Evolutionary conservation across 2,797 vertebrate genomes (phyloP), one percentile per base, ranked within the genome.

Genomic region (Tympanoctomys barrerae): DNA sequence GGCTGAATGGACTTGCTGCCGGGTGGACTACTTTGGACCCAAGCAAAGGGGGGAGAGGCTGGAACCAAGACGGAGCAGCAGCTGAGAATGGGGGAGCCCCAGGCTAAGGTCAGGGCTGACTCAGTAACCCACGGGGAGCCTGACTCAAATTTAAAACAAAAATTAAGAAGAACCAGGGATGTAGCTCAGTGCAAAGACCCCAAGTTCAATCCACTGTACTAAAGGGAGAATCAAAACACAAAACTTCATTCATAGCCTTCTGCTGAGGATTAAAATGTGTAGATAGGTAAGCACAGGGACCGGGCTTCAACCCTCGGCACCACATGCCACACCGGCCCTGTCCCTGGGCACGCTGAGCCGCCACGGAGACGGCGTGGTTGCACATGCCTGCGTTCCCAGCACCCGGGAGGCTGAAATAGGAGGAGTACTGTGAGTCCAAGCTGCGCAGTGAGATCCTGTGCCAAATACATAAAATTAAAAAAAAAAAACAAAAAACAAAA

Each of bases 11-110:
- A 94, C 81, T 91, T 83, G 87, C 36, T 26, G 82, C 87, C 26
- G 94, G 86, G 85, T 96, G n/a, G 77, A 85, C 96, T 62, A 66
- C 84, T 96, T 96, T 42, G 5, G 89, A 61, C 97, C 57, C 22
- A 83, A 77, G 33, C 86, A 81, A 95, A 82, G 62, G 87, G 96
- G 49, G 88, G 89, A 87, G 36, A 68, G 80, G 26, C 33, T 91
- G 96, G 89, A 92, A 92, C 75, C 87, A 84, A 86, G 90, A n/a
- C 5, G 62, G 73, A 81, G 68, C 36, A 0, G 22, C 57, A 52
- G 64, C 70, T 46, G 70, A 64, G 46, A n/a, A 2, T 0, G 1
- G 13, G 62, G 54, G 26, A 12, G 5, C 31, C n/a, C 68, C 70
- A 57, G 85, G 64, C 26, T 68, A 42, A 81, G 78, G 81, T 85